Evolutionary conservation across 2,888 invertebrate species (phyloP).

Genomic region (Cheilosia impressa): DNA sequence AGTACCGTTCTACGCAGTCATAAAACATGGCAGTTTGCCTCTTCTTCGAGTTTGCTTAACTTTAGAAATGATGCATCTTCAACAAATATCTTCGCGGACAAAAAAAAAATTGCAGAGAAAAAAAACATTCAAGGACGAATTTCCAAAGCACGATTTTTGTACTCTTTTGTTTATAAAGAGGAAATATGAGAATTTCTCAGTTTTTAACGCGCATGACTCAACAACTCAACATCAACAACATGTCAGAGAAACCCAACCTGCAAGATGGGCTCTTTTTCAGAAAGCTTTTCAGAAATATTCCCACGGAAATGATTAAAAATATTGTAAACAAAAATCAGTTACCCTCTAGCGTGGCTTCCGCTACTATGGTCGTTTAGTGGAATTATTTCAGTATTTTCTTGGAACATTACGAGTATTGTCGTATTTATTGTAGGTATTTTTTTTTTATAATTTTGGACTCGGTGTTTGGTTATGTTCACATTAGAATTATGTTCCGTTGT

Average conservation of each 20-base stretch:
- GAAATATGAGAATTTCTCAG: not conserved
- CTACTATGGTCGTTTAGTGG: not conserved
- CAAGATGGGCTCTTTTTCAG: conserved; percentile 25
- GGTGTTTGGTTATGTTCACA: too few relatives aligned
- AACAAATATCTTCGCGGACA: not conserved
- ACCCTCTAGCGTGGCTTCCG: not conserved
- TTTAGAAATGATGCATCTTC: conserved; percentile 8
- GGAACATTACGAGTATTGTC: too few relatives aligned
- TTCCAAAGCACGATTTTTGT: not conserved
- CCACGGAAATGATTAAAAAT: conserved; percentile 15
- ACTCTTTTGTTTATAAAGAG: not conserved
- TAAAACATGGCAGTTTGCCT: not conserved
- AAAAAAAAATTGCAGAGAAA: not conserved
- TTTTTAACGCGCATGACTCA: conserved; percentile 51
- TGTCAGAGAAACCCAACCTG: conserved; percentile 29
- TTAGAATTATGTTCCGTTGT: too few relatives aligned
- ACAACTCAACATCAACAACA: conserved; percentile 15
- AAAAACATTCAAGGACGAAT: conserved; percentile 1
- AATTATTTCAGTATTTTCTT: not conserved
- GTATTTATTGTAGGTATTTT: too few relatives aligned
- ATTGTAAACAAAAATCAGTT: conserved; percentile 37
- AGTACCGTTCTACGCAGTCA: not conserved
- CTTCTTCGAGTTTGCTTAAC: not conserved
- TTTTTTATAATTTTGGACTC: too few relatives aligned
- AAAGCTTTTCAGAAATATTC: conserved; percentile 3